A percentile compares a stretch with the other conserved stretches of the same genome.
phyloP scores from a whole-genome alignment of 2,888 invertebrate species.

The Nysson spinosus region DNA sequence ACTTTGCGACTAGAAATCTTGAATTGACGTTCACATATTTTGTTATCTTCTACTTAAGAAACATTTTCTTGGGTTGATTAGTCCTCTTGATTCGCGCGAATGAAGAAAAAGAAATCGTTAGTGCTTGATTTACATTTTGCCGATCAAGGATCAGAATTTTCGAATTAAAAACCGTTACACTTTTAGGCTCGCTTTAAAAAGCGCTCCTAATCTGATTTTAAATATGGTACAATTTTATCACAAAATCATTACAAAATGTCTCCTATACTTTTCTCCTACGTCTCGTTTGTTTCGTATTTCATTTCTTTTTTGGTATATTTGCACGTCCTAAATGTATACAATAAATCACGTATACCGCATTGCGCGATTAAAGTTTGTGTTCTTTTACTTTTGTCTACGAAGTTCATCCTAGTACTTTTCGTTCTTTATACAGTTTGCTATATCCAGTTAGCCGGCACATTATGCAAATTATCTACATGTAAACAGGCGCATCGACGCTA shows the following conservation, averaged over 20 bases:
- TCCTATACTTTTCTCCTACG: slow-evolving; percentile 54
- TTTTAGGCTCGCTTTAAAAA: slow-evolving; percentile 35
- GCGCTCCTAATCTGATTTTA: slow-evolving; percentile 48
- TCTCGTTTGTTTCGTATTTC: slow-evolving; percentile 46
- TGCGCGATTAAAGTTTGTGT: slow-evolving; percentile 21
- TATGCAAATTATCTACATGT: slow-evolving; percentile 38
- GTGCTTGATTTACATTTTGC: slow-evolving; percentile 18
- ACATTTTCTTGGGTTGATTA: too few relatives aligned
- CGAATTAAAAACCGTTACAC: slow-evolving; percentile 19
- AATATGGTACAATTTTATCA: slow-evolving; percentile 69
- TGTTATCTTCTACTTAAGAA: background rate
- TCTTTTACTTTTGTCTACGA: slow-evolving; percentile 13
- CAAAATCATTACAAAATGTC: slow-evolving; percentile 71
- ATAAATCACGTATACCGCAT: slow-evolving; percentile 27
- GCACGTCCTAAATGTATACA: slow-evolving; percentile 47
- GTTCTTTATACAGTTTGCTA: slow-evolving; percentile 36
- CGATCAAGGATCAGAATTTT: slow-evolving; percentile 9
- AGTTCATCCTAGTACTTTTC: slow-evolving; percentile 21
- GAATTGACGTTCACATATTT: background rate
- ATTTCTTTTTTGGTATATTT: slow-evolving; percentile 56
- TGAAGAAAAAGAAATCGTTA: slow-evolving; percentile 27
- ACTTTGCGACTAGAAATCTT: slow-evolving; percentile 3
- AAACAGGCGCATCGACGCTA: slow-evolving; percentile 45
- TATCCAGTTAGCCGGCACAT: slow-evolving; percentile 38
- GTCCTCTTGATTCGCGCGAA: too few relatives aligned